These are phyloP conservation scores for Coranthus polyacanthus DNA, from an alignment of 2,797 vertebrate genomes.

Conservation along the genomic window DNA sequence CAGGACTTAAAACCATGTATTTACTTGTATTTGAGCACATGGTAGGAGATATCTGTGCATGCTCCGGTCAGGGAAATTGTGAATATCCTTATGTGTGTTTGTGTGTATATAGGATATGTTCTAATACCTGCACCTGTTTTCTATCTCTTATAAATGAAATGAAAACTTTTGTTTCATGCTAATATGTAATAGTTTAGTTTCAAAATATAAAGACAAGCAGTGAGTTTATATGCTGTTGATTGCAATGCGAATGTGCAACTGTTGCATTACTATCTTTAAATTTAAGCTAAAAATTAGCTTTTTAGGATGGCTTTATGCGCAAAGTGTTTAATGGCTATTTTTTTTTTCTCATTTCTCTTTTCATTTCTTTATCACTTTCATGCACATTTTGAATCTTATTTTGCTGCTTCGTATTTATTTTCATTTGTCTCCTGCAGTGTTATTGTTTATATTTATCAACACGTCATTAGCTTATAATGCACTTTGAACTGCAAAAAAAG, in stretches of 20 bases:
- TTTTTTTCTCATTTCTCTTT: background rate
- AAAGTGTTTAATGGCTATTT: background rate
- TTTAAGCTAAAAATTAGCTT: background rate
- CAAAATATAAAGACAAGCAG: no score
- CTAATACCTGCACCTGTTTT: no score
- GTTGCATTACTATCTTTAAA: background rate
- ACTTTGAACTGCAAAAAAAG: background rate
- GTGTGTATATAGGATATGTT: background rate
- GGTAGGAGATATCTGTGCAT: conserved; percentile 5
- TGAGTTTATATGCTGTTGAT: no score
- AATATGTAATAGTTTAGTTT: no score
- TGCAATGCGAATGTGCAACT: no score
- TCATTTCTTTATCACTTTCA: no score
- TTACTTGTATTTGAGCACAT: background rate
- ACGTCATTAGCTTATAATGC: background rate
- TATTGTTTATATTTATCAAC: background rate
- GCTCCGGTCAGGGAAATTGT: background rate
- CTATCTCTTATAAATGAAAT: background rate
- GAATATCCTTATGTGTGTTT: background rate
- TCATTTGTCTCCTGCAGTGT: background rate
- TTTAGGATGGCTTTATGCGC: no score
- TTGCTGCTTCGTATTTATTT: background rate
- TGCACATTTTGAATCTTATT: background rate
- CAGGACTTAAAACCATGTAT: conserved; percentile 11
- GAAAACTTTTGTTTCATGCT: background rate